Conservation (phyloP, 2,888 invertebrate species). For the Acleris literana region DNA sequence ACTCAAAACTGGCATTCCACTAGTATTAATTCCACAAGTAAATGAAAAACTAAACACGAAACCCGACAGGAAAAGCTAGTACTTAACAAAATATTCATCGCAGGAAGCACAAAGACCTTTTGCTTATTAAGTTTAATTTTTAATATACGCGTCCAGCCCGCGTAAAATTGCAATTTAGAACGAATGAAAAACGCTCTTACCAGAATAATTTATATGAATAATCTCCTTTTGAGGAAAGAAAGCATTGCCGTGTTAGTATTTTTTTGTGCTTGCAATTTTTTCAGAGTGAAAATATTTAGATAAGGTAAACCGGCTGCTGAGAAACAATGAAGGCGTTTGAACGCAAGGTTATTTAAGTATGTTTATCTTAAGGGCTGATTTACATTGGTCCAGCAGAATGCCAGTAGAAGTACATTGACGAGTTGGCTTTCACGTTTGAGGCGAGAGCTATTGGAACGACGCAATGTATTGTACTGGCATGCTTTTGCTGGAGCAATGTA, state of each 20-base stretch:
- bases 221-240: slow-evolving; percentile 26
- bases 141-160: slow-evolving; percentile 76
- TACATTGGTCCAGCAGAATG: too few relatives aligned
- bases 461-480: too few relatives aligned
- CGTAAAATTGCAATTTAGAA: slow-evolving; percentile 78
- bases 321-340: too few relatives aligned
- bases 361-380: too few relatives aligned
- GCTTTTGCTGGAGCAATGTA: too few relatives aligned
- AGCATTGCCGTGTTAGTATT: slow-evolving; percentile 1
- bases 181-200: slow-evolving; percentile 50
- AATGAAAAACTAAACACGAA: background rate
- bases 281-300: background rate
- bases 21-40: background rate
- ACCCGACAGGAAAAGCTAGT: slow-evolving; percentile 8
- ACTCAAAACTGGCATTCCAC: too few relatives aligned
- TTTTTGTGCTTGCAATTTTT: background rate
- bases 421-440: too few relatives aligned
- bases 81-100: slow-evolving; percentile 8
- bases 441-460: too few relatives aligned
- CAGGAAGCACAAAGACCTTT: slow-evolving; percentile 40
- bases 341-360: too few relatives aligned
- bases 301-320: too few relatives aligned
- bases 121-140: slow-evolving; percentile 82
- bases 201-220: slow-evolving; percentile 45
- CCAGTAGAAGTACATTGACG: too few relatives aligned